Base-by-base conservation (phyloP, 2,888 invertebrate species). In the Zeuzera pyrina region DNA sequence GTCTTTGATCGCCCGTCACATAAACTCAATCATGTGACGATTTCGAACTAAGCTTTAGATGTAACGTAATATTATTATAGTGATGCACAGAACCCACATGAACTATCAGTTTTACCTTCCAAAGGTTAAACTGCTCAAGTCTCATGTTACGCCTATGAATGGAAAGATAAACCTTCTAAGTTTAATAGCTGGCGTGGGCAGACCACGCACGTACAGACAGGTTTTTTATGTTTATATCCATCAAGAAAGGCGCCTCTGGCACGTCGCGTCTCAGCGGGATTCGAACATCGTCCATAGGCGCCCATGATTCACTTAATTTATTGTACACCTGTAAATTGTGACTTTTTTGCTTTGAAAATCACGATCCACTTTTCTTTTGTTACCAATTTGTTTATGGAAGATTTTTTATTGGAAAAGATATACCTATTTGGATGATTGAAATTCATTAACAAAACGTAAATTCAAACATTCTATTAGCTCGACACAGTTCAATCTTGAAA, bases 221-320 rank as follows among this genome's bases (percentile, higher is more conserved):
- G 50, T 59, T 54, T 47, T 47, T 64, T 61, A 55, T 63, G 56
- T 67, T 61, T 66, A 55, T 68, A 59, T 65, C 64, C 65, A 59
- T 74, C 77, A 73, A 56, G 45, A 32, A 45, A 67, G 77, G 76
- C 78, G 78, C 78, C 76, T 72, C 48, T 42, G 47, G 47, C 52
- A 42, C 57, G 56, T 47, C 54, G 48, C 54, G 48, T 44, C 38
- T 26, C 79, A 74, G 79, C 76, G 62, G 77, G 79, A 48, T 54
- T 44, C 61, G 39, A 39, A 38, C 43, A 41, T 43, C 36, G 35
- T 43, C 53, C 44, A 47, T 52, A 47, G 45, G 29, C 55, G 55
- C 44, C 51, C 57, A 54, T 59, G 58, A 60, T 65, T 64, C 55
- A 54, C 47, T 52, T 62, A 70, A 77, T 77, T 74, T 78, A 77